Percentiles rank a stretch among this genome's conserved stretches.
These are phyloP conservation scores for Porites rus DNA, from an alignment of 92 coral and sea anemone species.

Conservation along the genomic window DNA sequence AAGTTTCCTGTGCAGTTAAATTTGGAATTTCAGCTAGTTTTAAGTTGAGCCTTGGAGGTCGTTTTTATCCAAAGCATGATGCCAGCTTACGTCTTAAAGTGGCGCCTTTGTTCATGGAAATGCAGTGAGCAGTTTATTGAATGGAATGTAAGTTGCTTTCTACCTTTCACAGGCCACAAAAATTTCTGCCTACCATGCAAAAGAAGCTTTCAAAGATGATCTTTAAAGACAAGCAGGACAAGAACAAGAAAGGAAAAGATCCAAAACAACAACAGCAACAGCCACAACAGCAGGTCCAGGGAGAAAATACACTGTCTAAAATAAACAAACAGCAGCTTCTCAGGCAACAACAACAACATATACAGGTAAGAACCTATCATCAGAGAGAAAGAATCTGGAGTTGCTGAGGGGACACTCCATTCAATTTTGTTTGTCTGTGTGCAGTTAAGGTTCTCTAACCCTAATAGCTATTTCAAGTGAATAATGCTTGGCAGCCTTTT, in stretches of 20 bases:
- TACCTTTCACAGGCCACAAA: conserved; percentile 29
- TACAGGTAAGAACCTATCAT: conserved; percentile 31
- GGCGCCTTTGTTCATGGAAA: too few species aligned
- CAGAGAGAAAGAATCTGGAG: too few species aligned
- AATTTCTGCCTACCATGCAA: conserved; percentile 37
- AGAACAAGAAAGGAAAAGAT: conserved; percentile 49
- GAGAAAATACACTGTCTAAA: conserved; percentile 16
- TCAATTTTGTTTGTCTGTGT: too few species aligned
- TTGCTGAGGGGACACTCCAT: too few species aligned
- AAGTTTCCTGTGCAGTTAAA: too few species aligned
- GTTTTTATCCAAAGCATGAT: too few species aligned
- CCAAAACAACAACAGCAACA: conserved; percentile 18
- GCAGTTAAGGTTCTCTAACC: too few species aligned
- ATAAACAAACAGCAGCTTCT: conserved; percentile 45
- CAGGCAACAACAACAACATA: conserved; percentile 50
- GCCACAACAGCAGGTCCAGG: conserved; percentile 34
- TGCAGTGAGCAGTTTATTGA: not conserved
- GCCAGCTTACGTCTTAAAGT: too few species aligned
- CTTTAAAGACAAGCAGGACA: conserved; percentile 50
- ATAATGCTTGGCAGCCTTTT: too few species aligned
- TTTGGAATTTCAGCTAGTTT: too few species aligned
- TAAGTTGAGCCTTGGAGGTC: too few species aligned
- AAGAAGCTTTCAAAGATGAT: conserved; percentile 24
- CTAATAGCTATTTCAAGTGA: too few species aligned
- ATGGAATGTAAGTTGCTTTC: not conserved